These are phyloP conservation scores for Stegodyphus dumicola DNA, from an alignment of 1,140 invertebrate genomes.

Conservation along the genomic window DNA sequence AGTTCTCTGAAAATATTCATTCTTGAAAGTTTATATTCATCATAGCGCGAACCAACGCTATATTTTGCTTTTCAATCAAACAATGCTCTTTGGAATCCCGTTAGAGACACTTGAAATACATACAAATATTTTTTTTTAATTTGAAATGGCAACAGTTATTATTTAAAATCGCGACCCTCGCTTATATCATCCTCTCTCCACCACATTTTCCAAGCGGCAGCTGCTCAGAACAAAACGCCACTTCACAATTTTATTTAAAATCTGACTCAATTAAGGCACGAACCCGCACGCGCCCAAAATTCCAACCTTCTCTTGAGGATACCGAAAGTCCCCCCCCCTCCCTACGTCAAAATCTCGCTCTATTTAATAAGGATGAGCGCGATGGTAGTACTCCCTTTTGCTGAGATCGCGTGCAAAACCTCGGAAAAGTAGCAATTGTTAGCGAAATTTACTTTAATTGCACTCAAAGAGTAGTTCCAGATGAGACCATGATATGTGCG, in stretches of 20 bases:
- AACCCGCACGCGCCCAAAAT: background rate
- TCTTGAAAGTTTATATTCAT: too few species aligned
- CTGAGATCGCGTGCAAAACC: background rate
- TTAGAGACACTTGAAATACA: too few species aligned
- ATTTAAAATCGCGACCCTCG: too few species aligned
- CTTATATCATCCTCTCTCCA: too few species aligned
- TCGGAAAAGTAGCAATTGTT: slow-evolving; percentile 9
- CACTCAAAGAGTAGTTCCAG: background rate
- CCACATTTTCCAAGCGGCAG: too few species aligned
- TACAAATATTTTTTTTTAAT: too few species aligned
- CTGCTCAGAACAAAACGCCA: background rate
- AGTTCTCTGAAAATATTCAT: too few species aligned
- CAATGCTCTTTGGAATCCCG: too few species aligned
- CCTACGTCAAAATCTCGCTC: background rate
- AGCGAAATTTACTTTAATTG: slow-evolving; percentile 41
- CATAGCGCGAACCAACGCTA: too few species aligned
- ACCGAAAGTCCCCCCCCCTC: too few species aligned
- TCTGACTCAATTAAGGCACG: slow-evolving; percentile 42
- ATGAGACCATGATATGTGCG: background rate
- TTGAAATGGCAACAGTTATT: too few species aligned
- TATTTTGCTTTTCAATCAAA: too few species aligned
- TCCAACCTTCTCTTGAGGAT: background rate
- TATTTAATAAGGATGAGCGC: background rate
- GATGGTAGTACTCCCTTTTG: background rate
- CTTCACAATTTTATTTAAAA: slow-evolving; percentile 45